Evolutionary conservation across 2,888 invertebrate genomes (phyloP).

Genomic region (Melitaea athalia): DNA sequence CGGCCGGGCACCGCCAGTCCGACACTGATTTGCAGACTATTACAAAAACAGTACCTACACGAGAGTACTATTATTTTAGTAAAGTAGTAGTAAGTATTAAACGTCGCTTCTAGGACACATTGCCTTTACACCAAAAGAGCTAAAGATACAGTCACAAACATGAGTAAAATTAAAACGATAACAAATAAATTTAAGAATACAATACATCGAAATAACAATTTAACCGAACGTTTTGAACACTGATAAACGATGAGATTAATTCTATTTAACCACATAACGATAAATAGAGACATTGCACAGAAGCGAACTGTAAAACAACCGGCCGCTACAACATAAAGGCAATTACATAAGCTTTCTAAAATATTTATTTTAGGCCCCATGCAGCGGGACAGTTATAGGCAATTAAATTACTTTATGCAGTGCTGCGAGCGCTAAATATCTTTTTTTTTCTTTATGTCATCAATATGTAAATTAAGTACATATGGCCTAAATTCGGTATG

Average conservation of each 20-base stretch:
- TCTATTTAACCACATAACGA: constrained; percentile 10
- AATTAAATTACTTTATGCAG: constrained; percentile 30
- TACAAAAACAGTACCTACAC: too few relatives aligned
- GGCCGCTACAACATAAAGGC: constrained; percentile 22
- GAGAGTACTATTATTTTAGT: too few relatives aligned
- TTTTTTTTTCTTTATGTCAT: constrained; percentile 23
- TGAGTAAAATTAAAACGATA: too few relatives aligned
- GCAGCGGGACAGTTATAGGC: constrained; percentile 24
- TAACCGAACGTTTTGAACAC: background rate
- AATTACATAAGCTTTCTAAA: constrained; percentile 24
- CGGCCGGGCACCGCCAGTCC: too few relatives aligned
- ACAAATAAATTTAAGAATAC: too few relatives aligned
- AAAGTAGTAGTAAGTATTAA: too few relatives aligned
- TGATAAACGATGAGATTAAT: constrained; percentile 5
- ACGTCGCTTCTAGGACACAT: too few relatives aligned
- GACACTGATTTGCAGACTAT: too few relatives aligned
- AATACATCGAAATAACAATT: background rate
- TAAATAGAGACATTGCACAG: constrained; percentile 11
- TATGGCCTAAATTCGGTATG: constrained; percentile 7
- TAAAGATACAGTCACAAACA: background rate
- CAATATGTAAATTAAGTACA: constrained; percentile 28
- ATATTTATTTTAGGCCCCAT: constrained; percentile 28
- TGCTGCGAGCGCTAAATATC: constrained; percentile 17
- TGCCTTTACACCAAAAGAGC: too few relatives aligned
- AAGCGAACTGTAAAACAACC: constrained; percentile 26